These are phyloP conservation scores for Ceriagrion tenellum DNA, from an alignment of 2,888 invertebrate species.

Conservation along the genomic window DNA sequence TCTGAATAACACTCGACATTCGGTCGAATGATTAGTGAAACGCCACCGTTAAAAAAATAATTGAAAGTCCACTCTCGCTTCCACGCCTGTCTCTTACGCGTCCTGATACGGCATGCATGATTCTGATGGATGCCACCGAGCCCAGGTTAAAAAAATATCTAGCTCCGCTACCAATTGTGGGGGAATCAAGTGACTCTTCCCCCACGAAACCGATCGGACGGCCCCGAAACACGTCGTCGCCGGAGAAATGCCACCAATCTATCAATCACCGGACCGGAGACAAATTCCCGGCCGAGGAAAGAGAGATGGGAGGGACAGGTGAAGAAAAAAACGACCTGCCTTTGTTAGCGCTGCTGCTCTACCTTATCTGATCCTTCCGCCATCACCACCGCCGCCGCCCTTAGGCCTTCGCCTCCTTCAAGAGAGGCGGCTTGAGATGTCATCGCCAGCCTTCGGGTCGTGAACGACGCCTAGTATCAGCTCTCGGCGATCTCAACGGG, in stretches of 20 bases:
- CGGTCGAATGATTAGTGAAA: background rate
- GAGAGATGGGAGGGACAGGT: background rate
- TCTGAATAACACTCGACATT: background rate
- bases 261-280: background rate
- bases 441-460: background rate
- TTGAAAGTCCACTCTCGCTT: background rate
- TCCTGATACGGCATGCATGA: background rate
- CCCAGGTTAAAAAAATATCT: background rate
- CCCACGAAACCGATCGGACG: background rate
- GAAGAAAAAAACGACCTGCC: background rate
- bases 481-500: constrained; percentile 4
- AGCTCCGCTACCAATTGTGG: constrained; percentile 1
- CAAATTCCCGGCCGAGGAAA: background rate
- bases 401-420: background rate
- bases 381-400: background rate
- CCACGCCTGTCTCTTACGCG: background rate
- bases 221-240: background rate
- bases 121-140: background rate
- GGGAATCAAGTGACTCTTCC: background rate
- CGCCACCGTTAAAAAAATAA: background rate
- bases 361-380: background rate
- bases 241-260: background rate
- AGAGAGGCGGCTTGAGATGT: background rate
- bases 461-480: background rate
- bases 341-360: background rate